Conservation (phyloP, 2,888 invertebrate species). For the Beris morrisii region DNA sequence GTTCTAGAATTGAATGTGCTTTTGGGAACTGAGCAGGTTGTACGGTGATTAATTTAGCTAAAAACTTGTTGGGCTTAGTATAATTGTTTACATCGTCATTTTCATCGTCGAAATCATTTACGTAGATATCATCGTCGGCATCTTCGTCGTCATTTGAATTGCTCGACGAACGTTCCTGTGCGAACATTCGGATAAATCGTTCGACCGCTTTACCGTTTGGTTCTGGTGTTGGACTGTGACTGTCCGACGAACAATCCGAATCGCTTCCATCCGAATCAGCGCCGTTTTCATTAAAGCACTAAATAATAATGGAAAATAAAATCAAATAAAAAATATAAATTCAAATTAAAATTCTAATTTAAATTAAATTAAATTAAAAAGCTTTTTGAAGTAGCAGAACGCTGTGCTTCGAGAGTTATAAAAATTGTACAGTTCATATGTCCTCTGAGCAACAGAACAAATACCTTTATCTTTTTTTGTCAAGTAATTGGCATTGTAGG, state of each 20-base stretch:
- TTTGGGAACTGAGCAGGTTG: slow-evolving; percentile 31
- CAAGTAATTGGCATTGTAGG: no score
- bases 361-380: not conserved
- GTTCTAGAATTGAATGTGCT: slow-evolving; percentile 14
- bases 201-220: slow-evolving; percentile 23
- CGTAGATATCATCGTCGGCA: slow-evolving; percentile 41
- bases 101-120: slow-evolving; percentile 24
- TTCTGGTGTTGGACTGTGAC: slow-evolving; percentile 48
- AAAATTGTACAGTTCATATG: no score
- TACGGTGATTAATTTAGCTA: slow-evolving; percentile 28
- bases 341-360: slow-evolving; percentile 7
- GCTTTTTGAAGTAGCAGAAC: no score
- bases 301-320: slow-evolving; percentile 24
- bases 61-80: slow-evolving; percentile 25
- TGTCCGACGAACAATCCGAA: slow-evolving; percentile 52
- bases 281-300: slow-evolving; percentile 10
- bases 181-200: slow-evolving; percentile 24
- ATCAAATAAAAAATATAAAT: slow-evolving; percentile 33
- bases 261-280: slow-evolving; percentile 45
- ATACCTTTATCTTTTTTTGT: no score
- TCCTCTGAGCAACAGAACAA: no score
- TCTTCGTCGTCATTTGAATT: slow-evolving; percentile 35
- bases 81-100: slow-evolving; percentile 32
- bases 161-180: slow-evolving; percentile 25
- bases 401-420: no score